Percentiles rank a stretch among this genome's conserved stretches.
Conservation (phyloP, 2,797 vertebrate genomes). For the Hippocampus kuda region DNA sequence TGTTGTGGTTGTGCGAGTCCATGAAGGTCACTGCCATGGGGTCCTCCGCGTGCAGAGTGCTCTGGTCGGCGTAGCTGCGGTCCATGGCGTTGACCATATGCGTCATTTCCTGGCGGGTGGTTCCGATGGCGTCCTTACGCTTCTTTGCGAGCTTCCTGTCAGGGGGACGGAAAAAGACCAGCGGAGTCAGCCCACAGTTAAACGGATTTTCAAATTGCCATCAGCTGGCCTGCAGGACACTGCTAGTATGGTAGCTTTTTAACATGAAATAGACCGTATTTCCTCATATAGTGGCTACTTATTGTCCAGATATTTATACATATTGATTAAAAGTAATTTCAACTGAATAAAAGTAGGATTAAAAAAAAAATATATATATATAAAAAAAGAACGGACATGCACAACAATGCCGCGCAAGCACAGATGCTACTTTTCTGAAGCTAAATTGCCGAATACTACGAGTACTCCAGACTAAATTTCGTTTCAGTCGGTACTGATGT, state of each 20-base stretch:
- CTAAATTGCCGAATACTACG: no score
- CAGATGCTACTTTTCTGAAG: no score
- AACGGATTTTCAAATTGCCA: neutral
- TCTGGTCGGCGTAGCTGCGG: slow-evolving; percentile 94
- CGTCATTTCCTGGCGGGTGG: slow-evolving; percentile 95
- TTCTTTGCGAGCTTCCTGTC: slow-evolving; percentile 97
- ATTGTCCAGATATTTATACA: no score
- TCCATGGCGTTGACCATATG: slow-evolving; percentile 99
- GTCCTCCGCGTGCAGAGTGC: slow-evolving; percentile 91
- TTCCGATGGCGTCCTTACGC: slow-evolving; percentile 92
- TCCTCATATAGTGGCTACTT: neutral
- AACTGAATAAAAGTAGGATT: no score
- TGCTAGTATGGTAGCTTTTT: neutral
- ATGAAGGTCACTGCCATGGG: slow-evolving; percentile 94
- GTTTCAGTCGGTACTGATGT: no score
- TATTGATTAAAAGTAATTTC: no score
- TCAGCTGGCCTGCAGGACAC: slow-evolving; percentile 39
- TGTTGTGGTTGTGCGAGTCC: slow-evolving; percentile 96
- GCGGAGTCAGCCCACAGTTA: slow-evolving; percentile 23
- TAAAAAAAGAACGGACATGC: no score
- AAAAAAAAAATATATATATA: no score
- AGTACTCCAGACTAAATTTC: no score
- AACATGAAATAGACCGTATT: neutral
- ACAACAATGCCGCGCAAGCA: no score
- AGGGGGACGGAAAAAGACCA: neutral